Evolutionary conservation across 2,797 vertebrate genomes (phyloP), one percentile per base, ranked within the genome.

Genomic region (Chaetodon trifasciatus): DNA sequence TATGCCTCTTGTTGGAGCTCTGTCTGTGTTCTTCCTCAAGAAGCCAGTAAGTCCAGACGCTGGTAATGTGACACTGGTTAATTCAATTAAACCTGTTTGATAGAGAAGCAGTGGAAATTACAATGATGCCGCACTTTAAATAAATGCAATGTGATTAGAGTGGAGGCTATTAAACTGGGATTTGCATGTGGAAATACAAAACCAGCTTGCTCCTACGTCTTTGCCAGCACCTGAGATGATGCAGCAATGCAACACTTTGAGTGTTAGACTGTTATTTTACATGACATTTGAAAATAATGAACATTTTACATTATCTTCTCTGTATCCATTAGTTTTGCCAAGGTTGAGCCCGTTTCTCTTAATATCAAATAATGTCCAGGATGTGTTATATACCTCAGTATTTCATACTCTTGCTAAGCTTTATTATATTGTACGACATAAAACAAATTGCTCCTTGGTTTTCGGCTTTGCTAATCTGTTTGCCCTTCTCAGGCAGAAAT

Each of bases 21-120:
- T 99, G 60, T 98, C 98, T 2, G n/a, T 99, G 78, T 99, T 98
- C 94, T 99, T 99, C 92, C 96, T 99, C 81, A 97, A 98, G 93
- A 99, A 98, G 82, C 98, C 98, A 56, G 98, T 99, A 92, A 98
- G 98, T 96, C 53, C 32, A 53, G 5, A 56, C 0, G 6, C 56
- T 21, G 11, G 76, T 35, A 47, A 61, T 23, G n/a, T 16, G 24
- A 63, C n/a, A 52, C 55, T 6, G 5, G 74, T 55, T 57, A 62
- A 35, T 52, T 55, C n/a, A 21, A 35, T 81, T 61, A 58, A 61
- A 70, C 2, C 49, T 12, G 46, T 63, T 63, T 12, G 55, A 39
- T 3, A 24, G 53, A 68, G 35, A 16, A 13, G 16, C 40, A 15
- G 64, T 24, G 63, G 46, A 50, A n/a, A 17, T 53, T 46, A 21